Conservation (phyloP, 2,797 vertebrate genomes). For the Pseudotriccus pelzelni region DNA sequence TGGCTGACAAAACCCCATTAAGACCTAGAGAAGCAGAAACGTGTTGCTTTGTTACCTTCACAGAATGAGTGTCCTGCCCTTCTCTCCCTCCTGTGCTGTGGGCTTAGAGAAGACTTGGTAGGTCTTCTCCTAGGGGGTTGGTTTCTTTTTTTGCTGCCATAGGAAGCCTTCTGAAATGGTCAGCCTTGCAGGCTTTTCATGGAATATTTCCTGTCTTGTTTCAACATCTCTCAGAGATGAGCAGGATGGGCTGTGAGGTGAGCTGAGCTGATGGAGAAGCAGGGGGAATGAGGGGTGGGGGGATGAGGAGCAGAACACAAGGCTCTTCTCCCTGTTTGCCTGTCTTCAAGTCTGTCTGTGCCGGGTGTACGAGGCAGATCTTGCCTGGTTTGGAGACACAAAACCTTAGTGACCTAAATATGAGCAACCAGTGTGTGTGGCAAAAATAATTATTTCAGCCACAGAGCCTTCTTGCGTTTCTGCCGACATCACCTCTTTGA, state of each 20-base stretch:
- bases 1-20: neutral
- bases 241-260: neutral
- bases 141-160: neutral
- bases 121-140: rapidly evolving
- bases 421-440: neutral
- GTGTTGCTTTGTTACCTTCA: neutral
- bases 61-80: neutral
- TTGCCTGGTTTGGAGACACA: neutral
- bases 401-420: neutral
- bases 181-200: neutral
- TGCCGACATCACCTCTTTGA: neutral
- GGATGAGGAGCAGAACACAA: neutral
- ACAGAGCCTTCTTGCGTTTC: neutral
- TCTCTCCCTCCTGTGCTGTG: neutral
- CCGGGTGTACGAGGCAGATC: neutral
- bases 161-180: neutral
- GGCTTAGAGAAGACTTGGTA: neutral
- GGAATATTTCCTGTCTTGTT: neutral
- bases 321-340: neutral
- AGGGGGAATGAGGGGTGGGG: neutral
- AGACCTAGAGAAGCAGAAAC: neutral
- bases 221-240: neutral
- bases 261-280: neutral
- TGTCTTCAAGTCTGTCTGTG: neutral
- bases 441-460: neutral